These are phyloP conservation scores for Leptinotarsa peninsularis DNA, from an alignment of 2,888 invertebrate genomes.

Conservation along the genomic window DNA sequence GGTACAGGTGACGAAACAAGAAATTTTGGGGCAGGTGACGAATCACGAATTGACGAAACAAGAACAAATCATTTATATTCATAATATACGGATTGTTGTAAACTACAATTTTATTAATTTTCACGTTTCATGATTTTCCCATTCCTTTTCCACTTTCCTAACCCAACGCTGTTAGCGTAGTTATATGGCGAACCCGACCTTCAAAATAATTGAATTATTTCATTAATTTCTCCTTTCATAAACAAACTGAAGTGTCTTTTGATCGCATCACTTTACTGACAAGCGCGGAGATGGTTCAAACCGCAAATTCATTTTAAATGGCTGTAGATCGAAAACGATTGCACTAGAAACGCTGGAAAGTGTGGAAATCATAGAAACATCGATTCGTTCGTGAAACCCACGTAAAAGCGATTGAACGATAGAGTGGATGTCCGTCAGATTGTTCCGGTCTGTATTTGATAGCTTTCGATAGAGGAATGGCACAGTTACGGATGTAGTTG, in stretches of 20 bases:
- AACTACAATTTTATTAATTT: no score
- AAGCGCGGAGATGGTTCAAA: conserved; percentile 21
- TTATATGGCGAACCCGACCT: background rate
- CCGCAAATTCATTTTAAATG: conserved; percentile 29
- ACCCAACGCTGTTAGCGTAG: background rate
- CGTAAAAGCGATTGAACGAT: background rate
- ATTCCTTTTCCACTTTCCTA: background rate
- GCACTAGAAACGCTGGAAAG: conserved; percentile 28
- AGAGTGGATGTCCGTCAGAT: background rate
- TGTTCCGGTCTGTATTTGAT: conserved; percentile 4
- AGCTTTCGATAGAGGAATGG: conserved; percentile 1
- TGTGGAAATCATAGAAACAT: conserved; percentile 29
- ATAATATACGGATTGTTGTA: no score
- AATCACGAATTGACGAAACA: no score
- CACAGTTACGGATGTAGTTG: background rate
- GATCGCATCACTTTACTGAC: conserved; percentile 26
- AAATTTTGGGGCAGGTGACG: no score
- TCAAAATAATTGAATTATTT: background rate
- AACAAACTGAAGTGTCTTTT: conserved; percentile 23
- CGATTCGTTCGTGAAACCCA: conserved; percentile 25
- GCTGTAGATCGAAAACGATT: conserved; percentile 31
- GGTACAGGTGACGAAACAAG: no score
- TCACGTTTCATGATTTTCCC: background rate
- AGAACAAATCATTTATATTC: no score
- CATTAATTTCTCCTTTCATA: background rate